Base-by-base conservation (phyloP, 35 echinoderm and acorn worm genomes). In the Heliocidaris erythrogramma region DNA sequence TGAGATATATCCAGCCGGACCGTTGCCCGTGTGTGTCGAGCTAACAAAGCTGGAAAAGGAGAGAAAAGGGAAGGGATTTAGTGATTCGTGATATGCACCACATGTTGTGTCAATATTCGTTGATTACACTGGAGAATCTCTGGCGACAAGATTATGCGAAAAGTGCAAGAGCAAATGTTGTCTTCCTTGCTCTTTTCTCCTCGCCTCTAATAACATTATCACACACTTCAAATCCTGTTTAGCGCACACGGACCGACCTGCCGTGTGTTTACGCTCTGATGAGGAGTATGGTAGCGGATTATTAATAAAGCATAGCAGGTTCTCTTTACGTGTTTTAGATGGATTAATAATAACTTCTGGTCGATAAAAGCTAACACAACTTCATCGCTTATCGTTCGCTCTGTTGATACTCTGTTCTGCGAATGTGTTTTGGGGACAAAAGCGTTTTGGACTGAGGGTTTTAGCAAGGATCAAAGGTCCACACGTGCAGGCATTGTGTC, bases 391-490 rank as follows among this genome's bases (percentile, higher is more conserved):
- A 92, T 92, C 91, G 91, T 48, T 48, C 31, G 50, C 9, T 92
- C 91, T 92, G 91, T 92, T 49, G 91, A 92, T 92, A 92, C 48
- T 52, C 91, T 32, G 21, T 48, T 92, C 13, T 59, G 91, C n/a
- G 48, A 92, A 92, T 92, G 91, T 92, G 91, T 92, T 92, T 92
- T 92, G 91, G 49, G 91, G 49, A 49, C 87, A 89, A 92, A 92
- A 92, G 91, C 91, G 91, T 29, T 13, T 52, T 52, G 49, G 91
- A 21, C 47, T 12, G 48, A 30, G 47, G 47, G 48, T 30, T 30
- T 30, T 30, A 13, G 47, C n/a, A 21, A 30, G 48, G 91, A 92
- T 32, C 91, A 92, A 92, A 92, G 91, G 91, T 92, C 91, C 50
- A 92, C 49, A 52, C 91, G 91, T 92, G 91, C 30, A 56, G 13